Evolutionary conservation across 2,797 vertebrate species (phyloP).

Genomic region (Manis javanica): DNA sequence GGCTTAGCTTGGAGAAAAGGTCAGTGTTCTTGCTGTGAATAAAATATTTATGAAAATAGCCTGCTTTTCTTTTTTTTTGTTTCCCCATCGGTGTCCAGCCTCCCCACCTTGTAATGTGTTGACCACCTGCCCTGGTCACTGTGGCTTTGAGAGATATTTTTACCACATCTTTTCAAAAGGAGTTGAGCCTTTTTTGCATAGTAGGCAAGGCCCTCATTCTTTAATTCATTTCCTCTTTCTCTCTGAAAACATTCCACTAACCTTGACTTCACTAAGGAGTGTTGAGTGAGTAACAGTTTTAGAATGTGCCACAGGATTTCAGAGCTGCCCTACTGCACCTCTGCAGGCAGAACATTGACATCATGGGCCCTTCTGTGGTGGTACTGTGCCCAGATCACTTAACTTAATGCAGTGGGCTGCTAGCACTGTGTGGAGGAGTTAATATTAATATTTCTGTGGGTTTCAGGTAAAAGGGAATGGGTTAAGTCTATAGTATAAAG

Average conservation of each 20-base stretch:
- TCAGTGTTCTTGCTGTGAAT: constrained; percentile 65
- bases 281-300: not conserved
- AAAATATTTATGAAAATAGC: constrained; percentile 67
- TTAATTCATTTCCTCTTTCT: not conserved
- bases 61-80: not conserved
- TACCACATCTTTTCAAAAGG: not conserved
- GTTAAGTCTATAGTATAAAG: not conserved
- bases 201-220: not conserved
- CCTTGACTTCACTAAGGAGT: not conserved
- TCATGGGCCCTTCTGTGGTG: not conserved
- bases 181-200: not conserved
- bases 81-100: not conserved
- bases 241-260: constrained; percentile 47
- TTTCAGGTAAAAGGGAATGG: not conserved
- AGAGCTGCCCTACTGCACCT: not conserved
- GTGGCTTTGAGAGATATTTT: constrained; percentile 1
- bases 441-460: not conserved
- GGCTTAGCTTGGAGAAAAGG: constrained; percentile 55
- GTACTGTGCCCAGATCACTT: too few species aligned
- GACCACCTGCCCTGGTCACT: not conserved
- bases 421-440: not conserved
- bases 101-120: not conserved
- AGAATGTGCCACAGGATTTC: not conserved
- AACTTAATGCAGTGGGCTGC: not conserved
- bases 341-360: not conserved